A percentile compares a stretch with the other conserved stretches of the same genome.
Conservation (phyloP, 2,888 invertebrate species). For the Caenorhabditis uteleia region DNA sequence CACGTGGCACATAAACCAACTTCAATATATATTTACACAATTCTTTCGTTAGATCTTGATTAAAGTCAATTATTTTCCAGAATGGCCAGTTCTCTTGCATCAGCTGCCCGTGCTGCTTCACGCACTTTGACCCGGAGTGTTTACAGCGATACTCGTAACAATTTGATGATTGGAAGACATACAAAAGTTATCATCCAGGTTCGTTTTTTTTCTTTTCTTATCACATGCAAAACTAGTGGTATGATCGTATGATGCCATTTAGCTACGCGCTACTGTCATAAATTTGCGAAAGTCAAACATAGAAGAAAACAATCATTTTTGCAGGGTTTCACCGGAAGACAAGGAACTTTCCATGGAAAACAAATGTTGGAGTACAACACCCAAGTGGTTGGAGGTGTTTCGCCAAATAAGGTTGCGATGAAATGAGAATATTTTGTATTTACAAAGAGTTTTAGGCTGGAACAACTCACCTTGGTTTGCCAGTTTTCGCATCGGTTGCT, state of each 20-base stretch:
- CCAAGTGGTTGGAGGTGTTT: constrained; percentile 84
- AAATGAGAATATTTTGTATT: too few relatives aligned
- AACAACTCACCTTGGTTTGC: constrained; percentile 83
- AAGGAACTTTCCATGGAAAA: constrained; percentile 78
- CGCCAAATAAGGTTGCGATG: constrained; percentile 67
- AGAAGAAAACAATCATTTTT: constrained; percentile 2
- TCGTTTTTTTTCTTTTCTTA: background rate
- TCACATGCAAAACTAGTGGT: background rate
- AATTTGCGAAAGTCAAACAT: background rate
- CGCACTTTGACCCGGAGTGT: constrained; percentile 32
- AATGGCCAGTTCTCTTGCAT: constrained; percentile 22
- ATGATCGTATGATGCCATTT: background rate
- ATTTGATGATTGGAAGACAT: constrained; percentile 45
- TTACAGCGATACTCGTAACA: constrained; percentile 50
- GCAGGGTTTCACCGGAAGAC: constrained; percentile 57
- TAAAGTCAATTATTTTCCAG: too few relatives aligned
- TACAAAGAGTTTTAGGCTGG: constrained; percentile 82
- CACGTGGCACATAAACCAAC: too few relatives aligned
- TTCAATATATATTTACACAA: too few relatives aligned
- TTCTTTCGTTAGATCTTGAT: too few relatives aligned
- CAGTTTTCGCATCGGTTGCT: constrained; percentile 78
- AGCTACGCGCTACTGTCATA: background rate
- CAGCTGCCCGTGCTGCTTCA: constrained; percentile 21
- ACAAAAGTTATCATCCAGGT: constrained; percentile 59
- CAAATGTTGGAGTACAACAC: constrained; percentile 99